Evolutionary conservation across 53 echinoderm and acorn worm genomes (phyloP).

Genomic region (Stichopus horrens): DNA sequence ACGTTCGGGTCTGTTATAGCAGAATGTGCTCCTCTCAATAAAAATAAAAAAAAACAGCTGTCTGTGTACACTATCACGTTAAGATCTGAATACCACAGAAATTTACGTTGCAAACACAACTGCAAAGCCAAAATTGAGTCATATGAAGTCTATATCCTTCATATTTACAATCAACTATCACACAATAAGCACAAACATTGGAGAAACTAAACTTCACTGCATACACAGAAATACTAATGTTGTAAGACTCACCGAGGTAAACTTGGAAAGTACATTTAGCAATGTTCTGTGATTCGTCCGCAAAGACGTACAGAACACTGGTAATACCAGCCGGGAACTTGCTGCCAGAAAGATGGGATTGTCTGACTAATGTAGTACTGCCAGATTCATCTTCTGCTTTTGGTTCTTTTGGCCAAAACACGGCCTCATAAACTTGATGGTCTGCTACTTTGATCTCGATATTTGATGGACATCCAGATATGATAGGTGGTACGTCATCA

Average conservation of each 20-base stretch:
- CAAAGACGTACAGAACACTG: constrained; percentile 27
- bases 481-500: background rate
- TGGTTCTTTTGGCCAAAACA: constrained; percentile 17
- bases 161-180: too few species aligned
- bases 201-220: too few species aligned
- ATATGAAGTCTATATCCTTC: too few species aligned
- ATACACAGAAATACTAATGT: too few species aligned
- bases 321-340: constrained; percentile 30
- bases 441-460: background rate
- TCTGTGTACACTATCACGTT: too few species aligned
- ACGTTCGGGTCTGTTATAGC: too few species aligned
- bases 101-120: too few species aligned
- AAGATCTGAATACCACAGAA: too few species aligned
- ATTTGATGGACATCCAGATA: constrained; percentile 15
- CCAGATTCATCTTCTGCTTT: constrained; percentile 21
- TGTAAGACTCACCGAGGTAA: background rate
- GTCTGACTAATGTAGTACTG: background rate
- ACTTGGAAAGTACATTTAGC: constrained; percentile 15
- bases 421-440: background rate
- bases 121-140: too few species aligned
- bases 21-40: too few species aligned
- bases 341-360: constrained; percentile 2
- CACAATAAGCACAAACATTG: too few species aligned
- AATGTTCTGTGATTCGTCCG: constrained; percentile 11
- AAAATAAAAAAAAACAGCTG: too few species aligned